A percentile compares a stretch with the other conserved stretches of the same genome.
phyloP scores from a whole-genome alignment of 2,797 vertebrate genomes.

The Clarias fuscus region DNA sequence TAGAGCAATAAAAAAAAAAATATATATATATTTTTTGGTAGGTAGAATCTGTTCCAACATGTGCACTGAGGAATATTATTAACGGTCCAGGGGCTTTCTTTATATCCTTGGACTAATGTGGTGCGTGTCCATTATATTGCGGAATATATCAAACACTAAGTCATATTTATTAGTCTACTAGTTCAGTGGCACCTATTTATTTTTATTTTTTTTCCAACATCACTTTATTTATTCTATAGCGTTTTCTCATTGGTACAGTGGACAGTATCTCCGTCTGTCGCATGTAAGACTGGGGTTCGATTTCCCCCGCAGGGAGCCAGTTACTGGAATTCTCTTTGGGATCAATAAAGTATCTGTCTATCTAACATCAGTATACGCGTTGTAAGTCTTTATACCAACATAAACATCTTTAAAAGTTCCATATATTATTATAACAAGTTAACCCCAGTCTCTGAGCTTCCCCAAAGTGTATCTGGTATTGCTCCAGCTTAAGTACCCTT shows the following conservation, averaged over 20 bases:
- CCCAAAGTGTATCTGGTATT: too few species aligned
- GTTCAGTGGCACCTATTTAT: not conserved
- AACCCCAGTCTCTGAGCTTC: too few species aligned
- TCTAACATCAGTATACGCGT: not conserved
- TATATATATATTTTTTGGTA: not conserved
- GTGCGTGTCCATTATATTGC: not conserved
- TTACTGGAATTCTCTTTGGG: too few species aligned
- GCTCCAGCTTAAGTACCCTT: too few species aligned
- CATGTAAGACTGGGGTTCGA: too few species aligned
- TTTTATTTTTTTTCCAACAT: too few species aligned
- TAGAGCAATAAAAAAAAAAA: not conserved
- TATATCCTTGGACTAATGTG: conserved; percentile 36
- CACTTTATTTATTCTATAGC: not conserved
- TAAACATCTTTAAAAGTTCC: not conserved
- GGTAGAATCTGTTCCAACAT: conserved; percentile 26
- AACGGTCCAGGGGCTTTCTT: conserved; percentile 27
- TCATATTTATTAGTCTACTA: not conserved
- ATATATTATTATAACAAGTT: too few species aligned
- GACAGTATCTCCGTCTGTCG: too few species aligned
- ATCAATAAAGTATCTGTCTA: too few species aligned
- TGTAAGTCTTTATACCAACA: not conserved
- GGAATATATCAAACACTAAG: not conserved
- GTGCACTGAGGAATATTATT: conserved; percentile 40
- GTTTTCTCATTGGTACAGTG: too few species aligned
- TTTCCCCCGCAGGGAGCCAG: too few species aligned